Percentiles rank a stretch among this genome's conserved stretches.
Evolutionary conservation across 2,113 vertebrate species (phyloP).

Genomic region (Xerus inauris): DNA sequence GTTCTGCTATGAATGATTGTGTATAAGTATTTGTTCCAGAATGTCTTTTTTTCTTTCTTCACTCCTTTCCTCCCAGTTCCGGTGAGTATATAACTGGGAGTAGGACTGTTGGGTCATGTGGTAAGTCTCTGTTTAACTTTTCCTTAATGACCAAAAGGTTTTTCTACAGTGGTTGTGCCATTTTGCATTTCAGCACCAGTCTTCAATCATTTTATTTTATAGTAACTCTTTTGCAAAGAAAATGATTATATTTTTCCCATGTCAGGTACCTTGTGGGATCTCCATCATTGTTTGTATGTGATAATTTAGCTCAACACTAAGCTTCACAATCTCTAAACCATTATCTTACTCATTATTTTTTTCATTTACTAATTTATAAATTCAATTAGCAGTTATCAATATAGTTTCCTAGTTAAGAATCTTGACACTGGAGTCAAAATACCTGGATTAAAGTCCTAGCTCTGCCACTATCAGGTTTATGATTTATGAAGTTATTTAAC

Average conservation of each 20-base stretch:
- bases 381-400: not conserved
- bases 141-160: not conserved
- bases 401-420: not conserved
- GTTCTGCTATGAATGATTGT: not conserved
- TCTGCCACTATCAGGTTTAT: not conserved
- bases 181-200: not conserved
- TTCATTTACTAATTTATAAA: not conserved
- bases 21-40: not conserved
- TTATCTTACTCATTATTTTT: not conserved
- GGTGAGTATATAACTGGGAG: not conserved
- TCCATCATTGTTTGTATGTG: not conserved
- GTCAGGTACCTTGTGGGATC: not conserved
- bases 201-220: not conserved
- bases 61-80: not conserved
- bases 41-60: not conserved
- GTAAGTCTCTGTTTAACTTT: not conserved
- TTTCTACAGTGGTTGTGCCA: not conserved
- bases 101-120: not conserved
- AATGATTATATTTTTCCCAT: not conserved
- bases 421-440: not conserved
- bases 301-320: constrained; percentile 1
- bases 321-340: not conserved
- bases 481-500: not conserved
- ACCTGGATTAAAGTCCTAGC: not conserved
- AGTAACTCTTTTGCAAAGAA: not conserved